A percentile compares a stretch with the other conserved stretches of the same genome.
phyloP scores from a whole-genome alignment of 2,888 invertebrate species.

The Brenthis hecate region DNA sequence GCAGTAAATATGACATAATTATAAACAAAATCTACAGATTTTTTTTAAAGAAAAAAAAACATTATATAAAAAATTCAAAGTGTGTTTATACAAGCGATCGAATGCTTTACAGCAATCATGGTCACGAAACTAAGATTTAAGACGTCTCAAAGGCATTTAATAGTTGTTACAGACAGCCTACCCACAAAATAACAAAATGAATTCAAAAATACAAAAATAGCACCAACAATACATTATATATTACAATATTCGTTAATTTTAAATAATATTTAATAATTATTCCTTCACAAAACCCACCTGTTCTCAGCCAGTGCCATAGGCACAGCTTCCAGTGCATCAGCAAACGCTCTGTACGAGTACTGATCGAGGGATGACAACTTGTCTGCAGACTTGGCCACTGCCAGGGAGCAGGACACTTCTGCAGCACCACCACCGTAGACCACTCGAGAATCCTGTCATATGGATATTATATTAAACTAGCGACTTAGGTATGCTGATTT shows the following conservation, averaged over 20 bases:
- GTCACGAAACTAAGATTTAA: too few relatives aligned
- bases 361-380: conserved; percentile 95
- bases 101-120: too few relatives aligned
- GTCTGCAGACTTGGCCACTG: conserved; percentile 94
- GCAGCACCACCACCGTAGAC: conserved; percentile 99
- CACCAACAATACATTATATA: too few relatives aligned
- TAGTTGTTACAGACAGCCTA: too few relatives aligned
- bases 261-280: not conserved
- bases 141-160: not conserved
- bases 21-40: not conserved
- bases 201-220: not conserved
- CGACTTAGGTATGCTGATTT: too few relatives aligned
- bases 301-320: conserved; percentile 98
- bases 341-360: conserved; percentile 97
- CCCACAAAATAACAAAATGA: too few relatives aligned
- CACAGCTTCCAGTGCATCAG: conserved; percentile 96
- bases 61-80: too few relatives aligned
- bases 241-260: too few relatives aligned
- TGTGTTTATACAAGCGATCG: too few relatives aligned
- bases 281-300: conserved; percentile 60
- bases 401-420: conserved; percentile 96
- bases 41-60: too few relatives aligned
- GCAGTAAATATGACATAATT: not conserved
- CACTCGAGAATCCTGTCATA: conserved; percentile 86
- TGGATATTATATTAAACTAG: not conserved